phyloP scores from a whole-genome alignment of 23 tunicate genomes.

The Halocynthia aurantium region DNA sequence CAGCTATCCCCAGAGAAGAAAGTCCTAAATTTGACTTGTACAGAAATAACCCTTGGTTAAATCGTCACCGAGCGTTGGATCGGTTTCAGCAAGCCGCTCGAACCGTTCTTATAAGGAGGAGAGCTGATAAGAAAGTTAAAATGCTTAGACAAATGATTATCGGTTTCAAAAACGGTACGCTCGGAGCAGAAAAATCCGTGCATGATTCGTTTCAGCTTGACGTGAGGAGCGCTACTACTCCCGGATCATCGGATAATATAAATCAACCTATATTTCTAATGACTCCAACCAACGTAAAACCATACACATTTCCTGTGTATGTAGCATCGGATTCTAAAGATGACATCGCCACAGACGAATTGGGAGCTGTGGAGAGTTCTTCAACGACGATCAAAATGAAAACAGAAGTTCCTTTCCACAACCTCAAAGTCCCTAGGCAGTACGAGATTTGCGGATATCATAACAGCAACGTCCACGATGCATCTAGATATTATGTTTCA shows the following conservation, averaged over 20 bases:
- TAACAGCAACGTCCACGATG: slow-evolving; percentile 35
- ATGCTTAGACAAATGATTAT: slow-evolving; percentile 55
- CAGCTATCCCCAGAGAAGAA: background rate
- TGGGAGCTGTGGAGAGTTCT: slow-evolving; percentile 44
- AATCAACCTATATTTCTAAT: slow-evolving; percentile 11
- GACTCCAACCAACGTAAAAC: slow-evolving; percentile 44
- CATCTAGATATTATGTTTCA: slow-evolving; percentile 49
- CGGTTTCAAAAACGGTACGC: slow-evolving; percentile 35
- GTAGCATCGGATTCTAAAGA: slow-evolving; percentile 72
- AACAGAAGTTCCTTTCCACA: slow-evolving; percentile 44
- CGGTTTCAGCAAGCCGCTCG: slow-evolving; percentile 97
- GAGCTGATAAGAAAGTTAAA: slow-evolving; percentile 76
- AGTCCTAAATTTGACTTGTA: slow-evolving; percentile 63
- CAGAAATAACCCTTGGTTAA: slow-evolving; percentile 79
- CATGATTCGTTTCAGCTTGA: slow-evolving; percentile 35
- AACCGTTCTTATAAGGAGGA: slow-evolving; percentile 56
- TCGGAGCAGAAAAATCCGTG: slow-evolving; percentile 1
- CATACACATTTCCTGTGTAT: slow-evolving; percentile 77
- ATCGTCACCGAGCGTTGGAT: slow-evolving; percentile 63
- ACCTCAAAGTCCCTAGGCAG: slow-evolving; percentile 67
- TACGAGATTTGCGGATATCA: slow-evolving; percentile 59
- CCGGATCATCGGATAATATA: background rate
- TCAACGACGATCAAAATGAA: slow-evolving; percentile 28
- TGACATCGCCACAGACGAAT: slow-evolving; percentile 58
- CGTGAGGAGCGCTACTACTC: slow-evolving; percentile 25